Evolutionary conservation across 64 coral and sea anemone species (phyloP), one percentile per base, ranked within the genome.

Genomic region (Dendrophyllia cribrosa): DNA sequence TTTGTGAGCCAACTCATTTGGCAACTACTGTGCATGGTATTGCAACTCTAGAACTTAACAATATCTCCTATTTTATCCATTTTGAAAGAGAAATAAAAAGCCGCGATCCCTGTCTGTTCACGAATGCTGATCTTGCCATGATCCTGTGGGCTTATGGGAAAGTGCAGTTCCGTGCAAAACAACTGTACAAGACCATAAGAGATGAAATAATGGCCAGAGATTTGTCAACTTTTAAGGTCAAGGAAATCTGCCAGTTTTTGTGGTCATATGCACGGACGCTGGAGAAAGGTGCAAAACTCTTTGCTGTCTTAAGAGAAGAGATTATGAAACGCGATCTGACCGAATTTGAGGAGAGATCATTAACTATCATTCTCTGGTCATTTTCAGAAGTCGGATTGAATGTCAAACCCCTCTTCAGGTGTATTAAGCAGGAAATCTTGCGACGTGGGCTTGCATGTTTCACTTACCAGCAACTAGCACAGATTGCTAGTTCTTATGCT

Each of bases 131-230:
- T 23, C 77, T 94, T 9, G 77, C 92, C 3, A 89, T 94, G 92
- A 94, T 94, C 47, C 66, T 94, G 7, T 89, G 78, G 66, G 86
- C 87, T 22, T 94, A 89, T 89, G 92, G 92, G 7, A 94, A 89
- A 26, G 51, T 55, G 19, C 77, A 94, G 59, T 75, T 89, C 19
- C 79, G 62, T 17, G 79, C 77, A 26, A 80, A 53, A 64, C 21
- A 59, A 16, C 67, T 94, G 11, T 94, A 75, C 13, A 89, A 74
- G 47, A 58, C 74, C 12, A 72, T 94, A 26, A 69, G 77, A 76
- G 75, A 69, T 61, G 92, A 94, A 83, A 94, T 94, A 44, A 83
- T 94, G 77, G 87, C 69, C 15, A 48, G 92, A 75, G 87, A 70
- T 46, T 60, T 94, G 58, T 52, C 86, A 66, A 74, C 14, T 20